Percentiles rank a stretch among this genome's conserved stretches.
Evolutionary conservation across 2,888 invertebrate genomes (phyloP).

Genomic region (Cosmorhoe ocellata): DNA sequence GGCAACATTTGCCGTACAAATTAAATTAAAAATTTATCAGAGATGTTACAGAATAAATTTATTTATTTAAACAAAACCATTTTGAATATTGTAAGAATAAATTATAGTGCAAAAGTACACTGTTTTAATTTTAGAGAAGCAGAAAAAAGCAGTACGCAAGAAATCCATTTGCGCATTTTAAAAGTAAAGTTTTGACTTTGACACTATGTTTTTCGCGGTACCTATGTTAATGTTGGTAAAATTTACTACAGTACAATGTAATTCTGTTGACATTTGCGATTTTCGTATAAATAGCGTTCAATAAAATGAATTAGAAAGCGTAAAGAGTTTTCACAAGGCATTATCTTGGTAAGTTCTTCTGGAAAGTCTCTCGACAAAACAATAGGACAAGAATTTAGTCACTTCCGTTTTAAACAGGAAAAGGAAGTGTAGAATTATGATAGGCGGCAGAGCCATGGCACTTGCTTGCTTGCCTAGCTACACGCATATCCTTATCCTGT

Average conservation of each 20-base stretch:
- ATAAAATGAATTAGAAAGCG: constrained; percentile 13
- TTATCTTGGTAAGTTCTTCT: constrained; percentile 36
- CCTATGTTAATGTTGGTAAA: constrained; percentile 34
- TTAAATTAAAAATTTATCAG: too few species aligned
- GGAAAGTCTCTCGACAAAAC: constrained; percentile 8
- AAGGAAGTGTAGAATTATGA: constrained; percentile 80
- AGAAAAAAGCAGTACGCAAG: too few species aligned
- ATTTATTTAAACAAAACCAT: too few species aligned
- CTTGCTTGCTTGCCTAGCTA: constrained; percentile 26
- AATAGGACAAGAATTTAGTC: constrained; percentile 32
- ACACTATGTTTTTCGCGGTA: constrained; percentile 47
- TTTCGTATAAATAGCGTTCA: constrained; percentile 17
- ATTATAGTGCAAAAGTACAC: too few species aligned
- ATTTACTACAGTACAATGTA: constrained; percentile 28
- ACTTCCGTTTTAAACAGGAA: constrained; percentile 81
- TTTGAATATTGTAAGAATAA: too few species aligned
- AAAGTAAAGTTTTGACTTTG: constrained; percentile 40
- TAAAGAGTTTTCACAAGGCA: not conserved
- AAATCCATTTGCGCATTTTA: too few species aligned
- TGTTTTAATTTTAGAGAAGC: too few species aligned
- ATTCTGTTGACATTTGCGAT: constrained; percentile 46
- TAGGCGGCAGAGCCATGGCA: constrained; percentile 64
- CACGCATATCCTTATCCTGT: constrained; percentile 65
- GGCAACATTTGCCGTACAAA: too few species aligned
- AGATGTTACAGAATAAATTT: too few species aligned